Evolutionary conservation across 2,797 vertebrate species (phyloP).

Genomic region (Silurus aristotelis): DNA sequence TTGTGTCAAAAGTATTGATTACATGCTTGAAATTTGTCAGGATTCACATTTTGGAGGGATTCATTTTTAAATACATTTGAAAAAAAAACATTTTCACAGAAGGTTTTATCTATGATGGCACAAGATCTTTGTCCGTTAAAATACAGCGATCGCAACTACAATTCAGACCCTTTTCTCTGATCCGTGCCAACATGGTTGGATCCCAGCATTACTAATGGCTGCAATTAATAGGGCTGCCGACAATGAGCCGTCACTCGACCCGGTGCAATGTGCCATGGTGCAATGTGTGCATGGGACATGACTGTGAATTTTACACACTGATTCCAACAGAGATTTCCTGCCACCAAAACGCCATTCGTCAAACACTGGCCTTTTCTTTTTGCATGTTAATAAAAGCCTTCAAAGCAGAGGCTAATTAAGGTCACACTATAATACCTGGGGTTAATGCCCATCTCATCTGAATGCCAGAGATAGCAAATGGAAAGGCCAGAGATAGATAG

Average conservation of each 20-base stretch:
- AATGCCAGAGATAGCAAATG: not conserved
- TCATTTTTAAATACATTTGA: not conserved
- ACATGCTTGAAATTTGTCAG: too few species aligned
- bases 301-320: slow-evolving; percentile 1
- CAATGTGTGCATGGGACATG: not conserved
- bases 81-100: not conserved
- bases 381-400: slow-evolving; percentile 30
- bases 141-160: not conserved
- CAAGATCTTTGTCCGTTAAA: not conserved
- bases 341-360: slow-evolving; percentile 42
- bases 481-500: not conserved
- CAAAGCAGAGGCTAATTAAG: slow-evolving; percentile 47
- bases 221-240: not conserved
- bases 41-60: not conserved
- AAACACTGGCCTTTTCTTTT: slow-evolving; percentile 40
- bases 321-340: slow-evolving; percentile 5
- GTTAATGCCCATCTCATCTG: slow-evolving; percentile 19
- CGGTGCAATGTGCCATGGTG: too few species aligned
- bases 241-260: slow-evolving; percentile 15
- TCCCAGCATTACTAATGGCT: slow-evolving; percentile 6
- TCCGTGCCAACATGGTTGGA: not conserved
- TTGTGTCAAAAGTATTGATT: too few species aligned
- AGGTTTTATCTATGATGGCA: too few species aligned
- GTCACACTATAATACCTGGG: slow-evolving; percentile 37
- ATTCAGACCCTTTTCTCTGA: not conserved